Percentiles rank a stretch among this genome's conserved stretches.
phyloP scores from a whole-genome alignment of 2,888 invertebrate genomes.

The Tortrix viridana region DNA sequence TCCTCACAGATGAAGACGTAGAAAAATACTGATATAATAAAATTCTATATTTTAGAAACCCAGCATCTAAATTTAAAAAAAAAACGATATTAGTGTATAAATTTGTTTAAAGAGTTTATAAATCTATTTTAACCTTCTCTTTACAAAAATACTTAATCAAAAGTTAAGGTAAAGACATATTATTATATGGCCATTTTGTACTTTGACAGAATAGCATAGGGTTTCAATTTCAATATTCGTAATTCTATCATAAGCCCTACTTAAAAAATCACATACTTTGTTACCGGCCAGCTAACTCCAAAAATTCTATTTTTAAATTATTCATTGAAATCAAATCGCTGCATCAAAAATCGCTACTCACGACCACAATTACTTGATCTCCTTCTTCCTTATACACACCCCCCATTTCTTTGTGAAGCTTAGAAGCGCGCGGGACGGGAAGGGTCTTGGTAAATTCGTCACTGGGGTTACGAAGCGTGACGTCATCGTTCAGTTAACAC shows the following conservation, averaged over 20 bases:
- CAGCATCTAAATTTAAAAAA: no score
- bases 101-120: no score
- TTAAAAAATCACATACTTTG: not conserved
- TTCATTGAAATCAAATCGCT: constrained; percentile 35
- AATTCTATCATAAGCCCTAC: not conserved
- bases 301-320: constrained; percentile 31
- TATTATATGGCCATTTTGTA: no score
- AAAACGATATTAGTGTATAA: no score
- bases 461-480: constrained; percentile 67
- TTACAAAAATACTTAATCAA: no score
- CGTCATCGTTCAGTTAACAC: constrained; percentile 80
- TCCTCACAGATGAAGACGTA: constrained; percentile 3
- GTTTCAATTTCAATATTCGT: no score
- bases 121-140: no score
- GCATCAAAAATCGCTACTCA: constrained; percentile 23
- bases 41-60: no score
- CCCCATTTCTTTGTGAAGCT: constrained; percentile 20
- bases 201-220: no score
- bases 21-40: constrained; percentile 8
- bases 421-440: constrained; percentile 14
- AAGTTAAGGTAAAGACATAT: no score
- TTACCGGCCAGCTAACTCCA: not conserved
- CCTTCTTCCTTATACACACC: not conserved
- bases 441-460: constrained; percentile 41
- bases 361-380: constrained; percentile 13